These are phyloP conservation scores for Upupa epops DNA, from an alignment of 2,113 vertebrate species.

Conservation along the genomic window DNA sequence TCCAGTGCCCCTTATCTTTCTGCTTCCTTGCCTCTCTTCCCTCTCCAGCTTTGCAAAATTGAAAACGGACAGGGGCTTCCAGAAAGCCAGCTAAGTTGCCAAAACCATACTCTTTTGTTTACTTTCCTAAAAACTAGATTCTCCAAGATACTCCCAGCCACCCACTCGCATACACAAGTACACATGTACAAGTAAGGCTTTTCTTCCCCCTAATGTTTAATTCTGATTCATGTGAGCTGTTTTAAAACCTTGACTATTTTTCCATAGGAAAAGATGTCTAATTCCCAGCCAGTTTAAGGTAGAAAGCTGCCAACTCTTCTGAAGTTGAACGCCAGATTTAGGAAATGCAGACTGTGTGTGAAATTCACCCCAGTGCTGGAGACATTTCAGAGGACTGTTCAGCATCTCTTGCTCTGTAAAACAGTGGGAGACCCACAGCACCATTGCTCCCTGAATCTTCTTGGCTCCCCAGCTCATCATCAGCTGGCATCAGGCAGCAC, in stretches of 20 bases:
- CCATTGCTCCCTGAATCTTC: background rate
- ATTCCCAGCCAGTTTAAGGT: background rate
- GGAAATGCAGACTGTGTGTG: background rate
- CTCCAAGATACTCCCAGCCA: background rate
- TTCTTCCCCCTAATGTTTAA: background rate
- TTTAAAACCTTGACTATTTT: slow-evolving; percentile 6
- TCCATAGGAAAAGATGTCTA: background rate
- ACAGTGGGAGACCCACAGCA: background rate
- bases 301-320: background rate
- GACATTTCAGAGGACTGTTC: background rate
- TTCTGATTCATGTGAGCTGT: background rate
- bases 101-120: background rate
- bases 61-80: background rate
- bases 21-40: background rate
- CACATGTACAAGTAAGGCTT: background rate
- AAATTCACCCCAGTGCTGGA: background rate
- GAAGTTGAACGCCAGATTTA: background rate
- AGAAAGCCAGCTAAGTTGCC: background rate
- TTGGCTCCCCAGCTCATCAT: background rate
- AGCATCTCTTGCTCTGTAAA: background rate
- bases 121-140: background rate
- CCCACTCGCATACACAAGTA: background rate
- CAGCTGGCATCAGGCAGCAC: background rate
- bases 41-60: background rate
- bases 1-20: background rate